Conservation (phyloP, 2,797 vertebrate species). For the Notamacropus eugenii region DNA sequence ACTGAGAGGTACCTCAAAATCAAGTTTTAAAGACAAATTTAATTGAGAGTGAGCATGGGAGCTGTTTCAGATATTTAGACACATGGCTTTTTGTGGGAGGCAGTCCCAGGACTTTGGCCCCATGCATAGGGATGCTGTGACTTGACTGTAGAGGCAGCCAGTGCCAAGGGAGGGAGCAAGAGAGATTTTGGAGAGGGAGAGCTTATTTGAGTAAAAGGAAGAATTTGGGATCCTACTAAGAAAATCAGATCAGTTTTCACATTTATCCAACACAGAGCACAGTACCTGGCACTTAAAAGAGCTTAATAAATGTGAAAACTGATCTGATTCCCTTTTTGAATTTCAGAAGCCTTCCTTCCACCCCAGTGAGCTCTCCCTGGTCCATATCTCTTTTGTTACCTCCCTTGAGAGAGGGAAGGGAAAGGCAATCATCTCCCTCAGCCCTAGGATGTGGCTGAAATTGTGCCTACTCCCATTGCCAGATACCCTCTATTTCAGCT, state of each 20-base stretch:
- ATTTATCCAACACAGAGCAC: background rate
- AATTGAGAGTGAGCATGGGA: background rate
- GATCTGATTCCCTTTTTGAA: background rate
- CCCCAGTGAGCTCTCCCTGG: background rate
- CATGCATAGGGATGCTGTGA: background rate
- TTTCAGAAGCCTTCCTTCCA: background rate
- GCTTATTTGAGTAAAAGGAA: background rate
- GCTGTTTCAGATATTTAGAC: background rate
- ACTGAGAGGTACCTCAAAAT: background rate
- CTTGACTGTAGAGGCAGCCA: background rate
- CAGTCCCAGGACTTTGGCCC: no score
- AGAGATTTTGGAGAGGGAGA: background rate
- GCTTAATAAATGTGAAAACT: background rate
- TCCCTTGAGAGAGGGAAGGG: background rate
- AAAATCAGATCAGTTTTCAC: background rate
- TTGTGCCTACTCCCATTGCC: background rate
- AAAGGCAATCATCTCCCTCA: background rate
- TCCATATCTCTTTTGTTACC: background rate
- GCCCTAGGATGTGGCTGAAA: background rate
- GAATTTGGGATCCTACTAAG: background rate
- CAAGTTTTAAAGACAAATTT: background rate
- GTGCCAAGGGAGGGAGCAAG: background rate
- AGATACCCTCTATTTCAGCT: background rate
- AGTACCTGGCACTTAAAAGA: background rate
- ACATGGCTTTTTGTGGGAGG: background rate